A percentile compares a stretch with the other conserved stretches of the same genome.
phyloP scores from a whole-genome alignment of 2,113 vertebrate species.

The Micromys minutus region DNA sequence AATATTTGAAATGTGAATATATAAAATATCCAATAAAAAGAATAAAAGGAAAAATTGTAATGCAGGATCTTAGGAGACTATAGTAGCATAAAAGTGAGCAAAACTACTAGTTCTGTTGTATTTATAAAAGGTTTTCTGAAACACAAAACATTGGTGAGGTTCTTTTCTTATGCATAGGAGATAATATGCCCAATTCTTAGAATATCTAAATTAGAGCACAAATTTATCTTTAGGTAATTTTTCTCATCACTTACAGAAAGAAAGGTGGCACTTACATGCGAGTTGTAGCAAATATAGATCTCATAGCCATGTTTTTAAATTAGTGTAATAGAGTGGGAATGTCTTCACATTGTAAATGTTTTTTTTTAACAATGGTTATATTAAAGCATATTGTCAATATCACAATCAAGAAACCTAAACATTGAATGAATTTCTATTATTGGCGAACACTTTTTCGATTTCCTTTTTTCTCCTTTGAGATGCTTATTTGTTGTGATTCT shows the following conservation, averaged over 20 bases:
- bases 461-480: neutral
- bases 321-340: neutral
- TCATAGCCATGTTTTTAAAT: neutral
- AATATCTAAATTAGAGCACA: neutral
- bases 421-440: neutral
- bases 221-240: conserved; percentile 2
- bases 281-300: neutral
- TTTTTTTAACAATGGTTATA: neutral
- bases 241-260: neutral
- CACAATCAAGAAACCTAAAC: neutral
- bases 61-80: too few species aligned
- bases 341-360: neutral
- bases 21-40: too few species aligned
- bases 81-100: too few species aligned
- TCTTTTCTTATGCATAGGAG: neutral
- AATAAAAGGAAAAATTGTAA: too few species aligned
- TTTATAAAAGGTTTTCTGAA: conserved; percentile 4
- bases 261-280: conserved; percentile 16
- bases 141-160: neutral
- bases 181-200: conserved; percentile 10
- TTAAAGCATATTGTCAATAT: neutral
- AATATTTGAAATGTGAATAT: too few species aligned
- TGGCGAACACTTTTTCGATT: neutral
- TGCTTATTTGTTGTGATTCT: neutral
- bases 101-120: too few species aligned